A percentile compares a stretch with the other conserved stretches of the same genome.
phyloP scores from a whole-genome alignment of 2,888 invertebrate species.

The Carpatolechia fugitivella region DNA sequence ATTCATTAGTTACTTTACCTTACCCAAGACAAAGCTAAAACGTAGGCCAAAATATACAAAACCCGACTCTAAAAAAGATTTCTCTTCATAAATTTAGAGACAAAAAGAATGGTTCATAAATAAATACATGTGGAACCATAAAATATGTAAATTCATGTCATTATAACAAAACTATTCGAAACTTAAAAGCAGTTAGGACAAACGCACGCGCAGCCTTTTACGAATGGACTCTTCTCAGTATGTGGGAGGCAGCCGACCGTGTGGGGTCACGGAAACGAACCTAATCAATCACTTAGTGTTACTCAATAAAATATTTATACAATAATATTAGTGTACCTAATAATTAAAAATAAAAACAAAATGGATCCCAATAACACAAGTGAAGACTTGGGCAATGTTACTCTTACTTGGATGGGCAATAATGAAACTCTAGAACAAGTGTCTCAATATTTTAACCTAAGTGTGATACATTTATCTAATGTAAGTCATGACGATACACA shows the following conservation, averaged over 20 bases:
- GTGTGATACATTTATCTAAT: constrained; percentile 33
- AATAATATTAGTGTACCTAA: background rate
- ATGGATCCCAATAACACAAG: background rate
- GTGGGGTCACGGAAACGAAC: background rate
- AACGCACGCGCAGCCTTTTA: constrained; percentile 21
- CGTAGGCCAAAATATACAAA: too few relatives aligned
- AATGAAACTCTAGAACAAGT: constrained; percentile 44
- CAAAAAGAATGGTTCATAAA: too few relatives aligned
- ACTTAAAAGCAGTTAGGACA: constrained; percentile 28
- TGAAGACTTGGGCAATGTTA: background rate
- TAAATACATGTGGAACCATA: background rate
- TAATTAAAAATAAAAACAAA: constrained; percentile 1
- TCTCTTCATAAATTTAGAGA: too few relatives aligned
- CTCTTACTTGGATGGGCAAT: constrained; percentile 12
- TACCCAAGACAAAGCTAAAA: too few relatives aligned
- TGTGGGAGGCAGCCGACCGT: background rate
- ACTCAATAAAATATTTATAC: background rate
- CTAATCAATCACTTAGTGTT: background rate
- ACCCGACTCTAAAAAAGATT: too few relatives aligned
- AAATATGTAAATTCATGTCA: background rate
- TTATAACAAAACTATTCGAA: background rate
- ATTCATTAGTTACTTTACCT: too few relatives aligned
- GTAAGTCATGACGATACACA: constrained; percentile 21
- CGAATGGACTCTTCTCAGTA: background rate
- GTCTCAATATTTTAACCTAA: constrained; percentile 44